Conservation (phyloP, 35 echinoderm and acorn worm genomes). For the Chiridota heheva region DNA sequence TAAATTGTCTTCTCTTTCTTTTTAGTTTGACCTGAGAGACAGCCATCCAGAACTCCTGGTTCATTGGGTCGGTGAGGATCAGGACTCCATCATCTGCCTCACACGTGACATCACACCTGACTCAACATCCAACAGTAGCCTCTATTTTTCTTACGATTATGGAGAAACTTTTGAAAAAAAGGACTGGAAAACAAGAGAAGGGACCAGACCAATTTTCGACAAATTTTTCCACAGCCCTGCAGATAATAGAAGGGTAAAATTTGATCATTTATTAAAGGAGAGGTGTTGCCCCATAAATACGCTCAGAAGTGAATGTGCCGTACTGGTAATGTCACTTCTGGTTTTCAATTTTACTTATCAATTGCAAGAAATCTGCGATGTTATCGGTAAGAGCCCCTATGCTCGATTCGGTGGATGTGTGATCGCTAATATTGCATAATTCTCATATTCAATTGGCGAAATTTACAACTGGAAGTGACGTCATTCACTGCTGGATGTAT, state of each 20-base stretch:
- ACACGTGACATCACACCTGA: slow-evolving; percentile 61
- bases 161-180: slow-evolving; percentile 59
- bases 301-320: no score
- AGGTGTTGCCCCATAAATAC: no score
- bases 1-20: no score
- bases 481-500: no score
- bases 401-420: neutral
- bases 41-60: slow-evolving; percentile 81
- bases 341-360: neutral
- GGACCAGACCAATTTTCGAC: slow-evolving; percentile 23
- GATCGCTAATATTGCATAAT: neutral
- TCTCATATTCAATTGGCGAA: neutral
- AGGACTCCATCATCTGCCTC: slow-evolving; percentile 74
- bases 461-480: no score
- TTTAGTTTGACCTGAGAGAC: slow-evolving; percentile 76
- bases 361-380: neutral
- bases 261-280: neutral
- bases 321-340: neutral
- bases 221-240: slow-evolving; percentile 80
- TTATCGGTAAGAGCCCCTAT: neutral
- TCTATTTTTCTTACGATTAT: slow-evolving; percentile 77
- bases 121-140: slow-evolving; percentile 23
- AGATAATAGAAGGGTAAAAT: slow-evolving; percentile 63
- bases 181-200: slow-evolving; percentile 2
- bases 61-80: slow-evolving; percentile 77